A percentile compares a stretch with the other conserved stretches of the same genome.
Conservation (phyloP, 2,888 invertebrate species). For the Brenthis ino region DNA sequence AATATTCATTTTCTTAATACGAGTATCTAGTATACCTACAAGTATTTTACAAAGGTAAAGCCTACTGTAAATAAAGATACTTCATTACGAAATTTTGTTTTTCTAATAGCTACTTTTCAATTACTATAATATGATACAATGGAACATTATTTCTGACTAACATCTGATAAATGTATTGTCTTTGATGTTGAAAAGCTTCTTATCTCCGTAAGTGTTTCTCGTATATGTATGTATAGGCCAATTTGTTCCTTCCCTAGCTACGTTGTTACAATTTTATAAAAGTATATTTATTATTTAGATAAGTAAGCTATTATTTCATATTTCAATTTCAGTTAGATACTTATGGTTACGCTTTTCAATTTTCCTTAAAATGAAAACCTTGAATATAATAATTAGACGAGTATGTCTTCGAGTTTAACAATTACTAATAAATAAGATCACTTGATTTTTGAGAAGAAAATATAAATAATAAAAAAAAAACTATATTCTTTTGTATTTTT, state of each 20-base stretch:
- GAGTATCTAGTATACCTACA: background rate
- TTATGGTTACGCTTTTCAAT: slow-evolving; percentile 26
- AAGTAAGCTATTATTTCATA: slow-evolving; percentile 25
- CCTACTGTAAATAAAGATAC: background rate
- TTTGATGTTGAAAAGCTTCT: slow-evolving; percentile 39
- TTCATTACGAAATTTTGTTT: slow-evolving; percentile 18
- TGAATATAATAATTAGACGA: background rate
- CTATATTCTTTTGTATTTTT: no score
- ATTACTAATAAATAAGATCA: no score
- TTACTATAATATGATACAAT: slow-evolving; percentile 23
- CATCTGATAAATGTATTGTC: slow-evolving; percentile 37
- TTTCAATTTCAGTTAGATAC: slow-evolving; percentile 20
- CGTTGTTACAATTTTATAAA: slow-evolving; percentile 28
- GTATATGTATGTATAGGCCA: slow-evolving; percentile 19
- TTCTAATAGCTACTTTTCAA: slow-evolving; percentile 24
- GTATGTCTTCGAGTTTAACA: background rate
- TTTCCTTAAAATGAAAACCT: slow-evolving; percentile 17
- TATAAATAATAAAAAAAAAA: no score
- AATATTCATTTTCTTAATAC: no score
- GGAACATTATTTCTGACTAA: slow-evolving; percentile 23
- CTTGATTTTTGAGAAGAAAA: no score
- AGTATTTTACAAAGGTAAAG: background rate
- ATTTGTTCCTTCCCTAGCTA: slow-evolving; percentile 19
- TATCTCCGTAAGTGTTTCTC: slow-evolving; percentile 37
- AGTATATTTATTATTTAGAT: slow-evolving; percentile 23